Conservation (phyloP, 2,113 vertebrate species). For the Rousettus leschenaultii region DNA sequence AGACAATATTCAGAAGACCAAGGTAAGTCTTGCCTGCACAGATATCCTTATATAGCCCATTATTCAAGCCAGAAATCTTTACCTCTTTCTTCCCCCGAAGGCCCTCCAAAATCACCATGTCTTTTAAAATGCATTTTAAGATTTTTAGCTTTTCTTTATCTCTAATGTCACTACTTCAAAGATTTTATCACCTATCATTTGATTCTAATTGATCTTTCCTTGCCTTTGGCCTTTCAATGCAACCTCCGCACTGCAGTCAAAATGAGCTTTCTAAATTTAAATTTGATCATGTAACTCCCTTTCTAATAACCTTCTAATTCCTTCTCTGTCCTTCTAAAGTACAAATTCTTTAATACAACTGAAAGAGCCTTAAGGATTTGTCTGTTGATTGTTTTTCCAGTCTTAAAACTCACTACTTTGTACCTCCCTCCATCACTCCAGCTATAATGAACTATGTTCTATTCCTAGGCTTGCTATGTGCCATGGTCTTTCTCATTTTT, state of each 20-base stretch:
- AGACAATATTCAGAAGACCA: background rate
- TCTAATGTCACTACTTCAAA: background rate
- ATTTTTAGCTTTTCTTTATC: background rate
- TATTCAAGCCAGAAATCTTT: background rate
- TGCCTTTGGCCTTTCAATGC: background rate
- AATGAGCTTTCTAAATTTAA: background rate
- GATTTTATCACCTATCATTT: background rate
- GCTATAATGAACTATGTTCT: background rate
- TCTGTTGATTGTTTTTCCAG: background rate
- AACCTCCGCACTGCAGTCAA: background rate
- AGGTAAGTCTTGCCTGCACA: background rate
- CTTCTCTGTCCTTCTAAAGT: background rate
- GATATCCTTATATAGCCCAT: background rate
- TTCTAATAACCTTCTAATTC: background rate
- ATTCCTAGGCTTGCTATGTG: background rate
- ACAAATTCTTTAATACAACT: background rate
- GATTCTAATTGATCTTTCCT: background rate
- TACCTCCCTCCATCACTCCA: rapidly evolving
- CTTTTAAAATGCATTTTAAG: background rate
- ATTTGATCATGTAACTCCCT: background rate
- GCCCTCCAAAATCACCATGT: background rate
- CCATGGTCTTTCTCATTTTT: background rate
- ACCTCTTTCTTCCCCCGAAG: rapidly evolving
- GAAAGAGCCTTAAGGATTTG: background rate
- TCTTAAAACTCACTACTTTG: background rate